Evolutionary conservation across 2,797 vertebrate genomes (phyloP).

Genomic region (Myoxocephalus aenaeus): DNA sequence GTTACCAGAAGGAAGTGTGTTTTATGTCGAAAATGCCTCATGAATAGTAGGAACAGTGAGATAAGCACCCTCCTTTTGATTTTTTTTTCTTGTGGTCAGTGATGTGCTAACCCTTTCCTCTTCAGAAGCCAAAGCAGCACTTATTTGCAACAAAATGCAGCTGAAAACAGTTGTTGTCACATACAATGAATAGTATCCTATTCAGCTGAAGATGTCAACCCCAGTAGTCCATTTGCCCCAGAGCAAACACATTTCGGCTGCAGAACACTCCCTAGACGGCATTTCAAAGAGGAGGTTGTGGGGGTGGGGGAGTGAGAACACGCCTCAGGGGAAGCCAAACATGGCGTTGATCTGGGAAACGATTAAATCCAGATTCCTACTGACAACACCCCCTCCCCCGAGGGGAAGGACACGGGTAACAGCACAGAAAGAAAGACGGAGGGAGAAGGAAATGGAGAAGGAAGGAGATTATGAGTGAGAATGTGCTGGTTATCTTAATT

Average conservation of each 20-base stretch:
- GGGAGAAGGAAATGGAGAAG: slow-evolving; percentile 43
- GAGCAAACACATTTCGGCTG: slow-evolving; percentile 61
- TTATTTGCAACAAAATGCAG: slow-evolving; percentile 4
- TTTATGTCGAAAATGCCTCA: background rate
- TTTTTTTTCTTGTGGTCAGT: background rate
- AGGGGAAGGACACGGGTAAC: slow-evolving; percentile 59
- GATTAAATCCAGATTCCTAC: slow-evolving; percentile 78
- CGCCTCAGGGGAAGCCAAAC: slow-evolving; percentile 70
- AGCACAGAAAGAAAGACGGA: slow-evolving; percentile 45
- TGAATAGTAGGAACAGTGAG: background rate
- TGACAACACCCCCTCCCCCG: slow-evolving; percentile 61
- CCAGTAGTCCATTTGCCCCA: slow-evolving; percentile 56
- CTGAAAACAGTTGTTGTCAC: slow-evolving; percentile 22
- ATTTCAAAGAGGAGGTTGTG: slow-evolving; percentile 53
- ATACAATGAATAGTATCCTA: slow-evolving; percentile 39
- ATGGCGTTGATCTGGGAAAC: slow-evolving; percentile 69
- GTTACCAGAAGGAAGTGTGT: background rate
- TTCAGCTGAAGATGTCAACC: slow-evolving; percentile 56
- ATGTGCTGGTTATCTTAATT: slow-evolving; percentile 82
- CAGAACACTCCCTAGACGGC: slow-evolving; percentile 65
- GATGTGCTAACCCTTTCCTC: background rate
- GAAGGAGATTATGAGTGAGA: slow-evolving; percentile 65
- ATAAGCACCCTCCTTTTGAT: background rate
- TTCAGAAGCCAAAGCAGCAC: slow-evolving; percentile 10
- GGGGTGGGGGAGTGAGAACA: slow-evolving; percentile 56